Percentiles rank a stretch among this genome's conserved stretches.
Conservation (phyloP, 2,797 vertebrate species). For the Eulemur rubriventer region DNA sequence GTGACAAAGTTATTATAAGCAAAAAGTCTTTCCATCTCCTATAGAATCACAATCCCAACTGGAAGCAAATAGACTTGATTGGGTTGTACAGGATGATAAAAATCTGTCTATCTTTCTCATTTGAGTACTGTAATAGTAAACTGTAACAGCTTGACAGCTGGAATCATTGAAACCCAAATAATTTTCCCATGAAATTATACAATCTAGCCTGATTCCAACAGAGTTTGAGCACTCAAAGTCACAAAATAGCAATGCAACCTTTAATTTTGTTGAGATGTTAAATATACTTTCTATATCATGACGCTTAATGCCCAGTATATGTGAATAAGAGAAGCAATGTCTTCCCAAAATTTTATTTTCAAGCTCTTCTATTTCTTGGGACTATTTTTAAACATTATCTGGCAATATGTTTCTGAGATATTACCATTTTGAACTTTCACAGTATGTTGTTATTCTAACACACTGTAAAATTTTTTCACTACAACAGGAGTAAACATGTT, state of each 20-base stretch:
- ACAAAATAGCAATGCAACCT: neutral
- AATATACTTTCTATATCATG: neutral
- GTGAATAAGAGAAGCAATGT: neutral
- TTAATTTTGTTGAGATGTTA: neutral
- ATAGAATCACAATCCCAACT: neutral
- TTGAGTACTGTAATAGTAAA: neutral
- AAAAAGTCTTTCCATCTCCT: neutral
- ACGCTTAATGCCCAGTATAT: neutral
- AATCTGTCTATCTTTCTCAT: neutral
- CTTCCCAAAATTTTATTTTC: constrained; percentile 6
- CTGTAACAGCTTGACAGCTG: neutral
- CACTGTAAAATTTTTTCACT: constrained; percentile 52
- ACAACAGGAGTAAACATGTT: constrained; percentile 69
- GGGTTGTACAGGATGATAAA: neutral
- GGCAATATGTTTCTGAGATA: constrained; percentile 57
- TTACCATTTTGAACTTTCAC: constrained; percentile 65
- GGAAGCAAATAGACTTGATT: neutral
- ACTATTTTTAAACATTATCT: constrained; percentile 59
- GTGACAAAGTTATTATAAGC: neutral
- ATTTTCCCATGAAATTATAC: neutral
- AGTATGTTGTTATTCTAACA: constrained; percentile 61
- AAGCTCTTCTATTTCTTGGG: neutral
- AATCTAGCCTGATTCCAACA: neutral
- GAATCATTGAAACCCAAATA: neutral
- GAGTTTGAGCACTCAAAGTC: neutral